Base-by-base conservation (phyloP, 2,888 invertebrate species). In the Thelaira solivaga region DNA sequence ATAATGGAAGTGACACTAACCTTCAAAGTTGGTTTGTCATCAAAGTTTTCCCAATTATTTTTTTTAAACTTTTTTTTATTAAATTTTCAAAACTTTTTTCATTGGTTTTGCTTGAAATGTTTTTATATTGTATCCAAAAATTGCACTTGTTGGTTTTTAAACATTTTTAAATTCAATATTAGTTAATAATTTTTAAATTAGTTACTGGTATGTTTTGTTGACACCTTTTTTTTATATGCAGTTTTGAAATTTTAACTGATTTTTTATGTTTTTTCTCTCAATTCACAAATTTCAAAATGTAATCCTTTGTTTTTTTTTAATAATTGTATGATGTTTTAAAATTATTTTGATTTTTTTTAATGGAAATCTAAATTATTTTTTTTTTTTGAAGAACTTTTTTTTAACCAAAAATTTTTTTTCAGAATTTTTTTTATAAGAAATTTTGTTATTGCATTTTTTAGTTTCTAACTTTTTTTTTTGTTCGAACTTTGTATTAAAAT, bases 401-500 rank as follows among this genome's bases (percentile, higher is more conserved):
- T 18, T 11, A 4, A 47, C 2, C 2, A 4, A 24, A 34, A 36
- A 20, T 26, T 39, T 39, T 49, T 31, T 61, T 43, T 51, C 41
- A 31, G 8, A 51, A 41, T 41, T 22, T 34, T 43, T 22, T 61
- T 51, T 47, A 8, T 29, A 7, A 10, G 36, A 51, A 24, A 45
- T 47, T 22, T 43, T 53, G 6, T 22, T 29, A 20, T 22, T 41
- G 29, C 4, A 29, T 20, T 31, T 16, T 2, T 62, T 64, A 24
- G 43, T 80, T 68, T 53, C 31, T 45, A 65, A 69, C 26, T 31
- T 61, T 29, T 36, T 67, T 36, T 34, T 11, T 43, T n/a, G n/a
- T n/a, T n/a, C n/a, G n/a, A n/a, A n/a, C 47, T 71, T 20, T 67
- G 65, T 34, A 62, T 81, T 53, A 26, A 59, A 45, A 83, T 69